phyloP scores from a whole-genome alignment of 2,888 invertebrate species.

The Prenolepis imparis region DNA sequence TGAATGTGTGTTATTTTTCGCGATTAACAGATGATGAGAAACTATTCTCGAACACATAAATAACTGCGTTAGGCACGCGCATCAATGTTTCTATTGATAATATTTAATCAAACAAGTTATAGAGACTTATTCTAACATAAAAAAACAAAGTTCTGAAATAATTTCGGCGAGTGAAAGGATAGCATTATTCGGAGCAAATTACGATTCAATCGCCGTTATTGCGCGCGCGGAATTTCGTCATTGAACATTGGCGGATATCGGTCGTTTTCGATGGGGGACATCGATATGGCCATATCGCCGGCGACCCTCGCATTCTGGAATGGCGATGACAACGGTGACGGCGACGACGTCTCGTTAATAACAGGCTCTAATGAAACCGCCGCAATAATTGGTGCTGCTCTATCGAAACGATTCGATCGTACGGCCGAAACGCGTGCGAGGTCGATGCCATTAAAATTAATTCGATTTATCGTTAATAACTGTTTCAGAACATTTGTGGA shows the following conservation, averaged over 20 bases:
- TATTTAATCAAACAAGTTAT: not conserved
- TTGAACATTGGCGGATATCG: conserved; percentile 37
- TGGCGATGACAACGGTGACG: conserved; percentile 43
- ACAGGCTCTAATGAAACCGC: conserved; percentile 53
- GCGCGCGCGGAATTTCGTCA: conserved; percentile 47
- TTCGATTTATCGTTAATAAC: conserved; percentile 63
- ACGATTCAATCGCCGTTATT: not conserved
- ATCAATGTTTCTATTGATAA: not conserved
- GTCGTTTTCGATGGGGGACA: conserved; percentile 43
- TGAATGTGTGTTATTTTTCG: not conserved
- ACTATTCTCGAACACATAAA: not conserved
- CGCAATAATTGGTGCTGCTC: conserved; percentile 73
- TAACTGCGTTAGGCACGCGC: not conserved
- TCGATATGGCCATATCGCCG: conserved; percentile 50
- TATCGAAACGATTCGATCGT: conserved; percentile 68
- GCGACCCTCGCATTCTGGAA: conserved; percentile 54
- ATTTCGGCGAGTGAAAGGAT: not conserved
- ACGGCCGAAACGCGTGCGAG: conserved; percentile 57
- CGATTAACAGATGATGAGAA: not conserved
- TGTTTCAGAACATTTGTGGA: not conserved
- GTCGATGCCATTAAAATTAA: conserved; percentile 62
- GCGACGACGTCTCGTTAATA: conserved; percentile 65
- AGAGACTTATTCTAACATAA: not conserved
- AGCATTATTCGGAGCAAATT: not conserved
- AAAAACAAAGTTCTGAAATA: not conserved